A percentile compares a stretch with the other conserved stretches of the same genome.
Conservation (phyloP, 2,888 invertebrate genomes). For the Strigamia transsilvanica region DNA sequence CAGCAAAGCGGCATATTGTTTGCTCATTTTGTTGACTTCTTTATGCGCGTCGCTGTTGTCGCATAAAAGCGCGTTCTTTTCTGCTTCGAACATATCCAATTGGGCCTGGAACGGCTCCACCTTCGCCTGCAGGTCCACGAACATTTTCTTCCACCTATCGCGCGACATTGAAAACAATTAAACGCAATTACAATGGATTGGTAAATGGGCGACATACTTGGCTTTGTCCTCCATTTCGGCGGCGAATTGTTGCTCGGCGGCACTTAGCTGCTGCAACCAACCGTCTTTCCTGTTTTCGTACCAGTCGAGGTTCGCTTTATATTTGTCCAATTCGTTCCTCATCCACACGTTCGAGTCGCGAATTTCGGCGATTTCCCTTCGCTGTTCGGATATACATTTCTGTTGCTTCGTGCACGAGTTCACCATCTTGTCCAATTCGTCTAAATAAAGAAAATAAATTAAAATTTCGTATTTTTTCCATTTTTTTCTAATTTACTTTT, state of each 20-base stretch:
- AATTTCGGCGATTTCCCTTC: background rate
- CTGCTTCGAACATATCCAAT: constrained; percentile 67
- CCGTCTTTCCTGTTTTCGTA: constrained; percentile 49
- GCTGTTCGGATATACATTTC: background rate
- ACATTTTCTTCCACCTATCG: constrained; percentile 57
- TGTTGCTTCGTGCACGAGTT: background rate
- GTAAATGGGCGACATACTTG: background rate
- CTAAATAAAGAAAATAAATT: background rate
- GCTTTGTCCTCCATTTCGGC: background rate
- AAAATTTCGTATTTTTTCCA: background rate
- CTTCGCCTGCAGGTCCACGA: constrained; percentile 61
- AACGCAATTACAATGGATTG: background rate
- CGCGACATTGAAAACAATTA: background rate
- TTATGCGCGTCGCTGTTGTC: constrained; percentile 64
- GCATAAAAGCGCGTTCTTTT: constrained; percentile 63
- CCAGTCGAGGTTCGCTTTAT: constrained; percentile 53
- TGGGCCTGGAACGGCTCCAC: constrained; percentile 65
- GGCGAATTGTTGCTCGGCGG: background rate
- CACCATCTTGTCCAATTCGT: background rate
- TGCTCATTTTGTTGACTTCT: constrained; percentile 68
- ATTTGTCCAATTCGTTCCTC: constrained; percentile 15
- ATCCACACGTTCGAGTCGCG: constrained; percentile 21
- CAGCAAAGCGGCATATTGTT: constrained; percentile 70
- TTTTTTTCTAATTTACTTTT: background rate
- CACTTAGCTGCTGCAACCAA: constrained; percentile 39